Conservation (phyloP, 1,140 invertebrate genomes). For the Brachionus asplanchnoidis region DNA sequence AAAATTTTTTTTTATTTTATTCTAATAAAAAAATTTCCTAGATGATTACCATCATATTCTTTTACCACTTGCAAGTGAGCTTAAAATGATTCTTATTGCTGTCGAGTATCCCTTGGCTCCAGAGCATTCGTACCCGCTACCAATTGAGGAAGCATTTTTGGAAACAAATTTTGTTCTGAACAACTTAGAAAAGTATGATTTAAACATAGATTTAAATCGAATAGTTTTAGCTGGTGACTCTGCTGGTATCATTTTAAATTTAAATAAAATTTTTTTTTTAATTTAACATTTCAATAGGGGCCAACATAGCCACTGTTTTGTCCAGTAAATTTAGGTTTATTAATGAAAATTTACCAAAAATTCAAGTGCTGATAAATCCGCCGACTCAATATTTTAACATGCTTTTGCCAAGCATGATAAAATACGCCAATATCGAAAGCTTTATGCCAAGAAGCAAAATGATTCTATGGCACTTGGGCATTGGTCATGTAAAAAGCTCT, state of each 20-base stretch:
- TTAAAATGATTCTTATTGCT: background rate
- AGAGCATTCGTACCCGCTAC: background rate
- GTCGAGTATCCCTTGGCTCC: slow-evolving; percentile 7
- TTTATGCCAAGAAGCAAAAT: background rate
- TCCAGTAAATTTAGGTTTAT: background rate
- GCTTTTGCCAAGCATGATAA: background rate
- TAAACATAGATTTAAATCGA: background rate
- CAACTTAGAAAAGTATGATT: background rate
- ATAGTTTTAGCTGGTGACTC: background rate
- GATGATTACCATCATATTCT: background rate
- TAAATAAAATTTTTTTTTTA: background rate
- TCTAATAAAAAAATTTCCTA: background rate
- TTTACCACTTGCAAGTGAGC: background rate
- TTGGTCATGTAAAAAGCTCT: background rate
- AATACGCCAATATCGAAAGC: background rate
- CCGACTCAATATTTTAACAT: slow-evolving; percentile 25
- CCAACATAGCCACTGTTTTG: background rate
- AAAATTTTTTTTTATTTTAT: background rate
- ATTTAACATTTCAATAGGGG: background rate
- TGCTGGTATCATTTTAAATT: background rate
- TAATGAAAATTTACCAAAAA: background rate
- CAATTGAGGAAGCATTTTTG: background rate
- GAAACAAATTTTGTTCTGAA: background rate
- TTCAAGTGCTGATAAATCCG: slow-evolving; percentile 13
- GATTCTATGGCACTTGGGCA: slow-evolving; percentile 7